Evolutionary conservation across 2,113 vertebrate genomes (phyloP).

Genomic region (Sander vitreus): DNA sequence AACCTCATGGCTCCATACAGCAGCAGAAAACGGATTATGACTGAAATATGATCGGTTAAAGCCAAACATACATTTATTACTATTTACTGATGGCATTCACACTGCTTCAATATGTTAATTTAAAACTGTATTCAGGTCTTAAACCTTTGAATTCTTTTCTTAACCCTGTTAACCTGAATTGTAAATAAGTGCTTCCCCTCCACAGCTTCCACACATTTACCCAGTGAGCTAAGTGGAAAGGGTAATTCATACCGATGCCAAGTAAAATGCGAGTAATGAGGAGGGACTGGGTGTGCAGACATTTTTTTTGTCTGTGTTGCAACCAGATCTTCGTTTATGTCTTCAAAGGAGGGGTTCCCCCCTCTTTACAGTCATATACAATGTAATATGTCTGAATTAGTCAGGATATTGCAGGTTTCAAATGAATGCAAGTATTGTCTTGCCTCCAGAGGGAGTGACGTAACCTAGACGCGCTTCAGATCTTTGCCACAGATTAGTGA

Average conservation of each 20-base stretch:
- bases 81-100: constrained; percentile 7
- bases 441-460: constrained; percentile 70
- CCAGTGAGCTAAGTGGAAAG: constrained; percentile 44
- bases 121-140: constrained; percentile 21
- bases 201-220: constrained; percentile 38
- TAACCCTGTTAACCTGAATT: constrained; percentile 32
- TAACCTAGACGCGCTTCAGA: constrained; percentile 65
- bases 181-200: constrained; percentile 24
- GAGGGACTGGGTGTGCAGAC: constrained; percentile 23
- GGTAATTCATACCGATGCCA: constrained; percentile 38
- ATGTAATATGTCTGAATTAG: constrained; percentile 81
- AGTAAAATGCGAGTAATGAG: constrained; percentile 48
- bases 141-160: constrained; percentile 16
- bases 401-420: constrained; percentile 73
- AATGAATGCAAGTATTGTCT: constrained; percentile 73
- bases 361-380: constrained; percentile 71
- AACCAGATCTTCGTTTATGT: constrained; percentile 66
- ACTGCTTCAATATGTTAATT: constrained; percentile 12
- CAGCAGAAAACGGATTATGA: constrained; percentile 11
- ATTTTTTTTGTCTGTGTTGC: constrained; percentile 36
- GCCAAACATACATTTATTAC: constrained; percentile 16
- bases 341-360: constrained; percentile 67
- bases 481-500: constrained; percentile 72
- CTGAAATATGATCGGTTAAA: constrained; percentile 5
- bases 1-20: background rate